Conservation (phyloP, 1,140 invertebrate species). For the Planococcus citri region DNA sequence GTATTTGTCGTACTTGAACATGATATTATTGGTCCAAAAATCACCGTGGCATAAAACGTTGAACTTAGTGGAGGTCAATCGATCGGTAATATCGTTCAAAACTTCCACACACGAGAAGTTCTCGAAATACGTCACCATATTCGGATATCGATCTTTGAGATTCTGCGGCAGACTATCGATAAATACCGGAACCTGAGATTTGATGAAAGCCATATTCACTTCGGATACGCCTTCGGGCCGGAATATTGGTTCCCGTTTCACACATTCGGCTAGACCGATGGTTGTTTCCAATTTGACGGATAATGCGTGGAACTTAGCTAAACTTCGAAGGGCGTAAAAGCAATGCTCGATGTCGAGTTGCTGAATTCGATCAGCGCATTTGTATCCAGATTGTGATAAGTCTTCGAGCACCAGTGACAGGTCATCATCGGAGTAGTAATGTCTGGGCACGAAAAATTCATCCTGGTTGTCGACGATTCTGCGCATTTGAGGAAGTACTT, state of each 20-base stretch:
- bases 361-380: neutral
- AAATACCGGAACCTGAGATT: too few species aligned
- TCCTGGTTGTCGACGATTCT: neutral
- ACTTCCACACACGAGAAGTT: too few species aligned
- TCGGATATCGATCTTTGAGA: too few species aligned
- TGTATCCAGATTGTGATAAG: neutral
- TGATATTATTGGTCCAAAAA: slow-evolving; percentile 63
- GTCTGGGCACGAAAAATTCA: neutral
- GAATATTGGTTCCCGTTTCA: too few species aligned
- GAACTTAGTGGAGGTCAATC: slow-evolving; percentile 28
- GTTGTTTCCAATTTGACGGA: neutral
- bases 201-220: too few species aligned
- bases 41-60: slow-evolving; percentile 59
- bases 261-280: neutral
- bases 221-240: too few species aligned
- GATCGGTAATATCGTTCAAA: too few species aligned
- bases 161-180: too few species aligned
- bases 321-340: neutral
- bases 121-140: neutral
- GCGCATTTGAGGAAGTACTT: neutral
- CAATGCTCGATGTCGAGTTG: neutral
- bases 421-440: neutral
- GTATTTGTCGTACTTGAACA: slow-evolving; percentile 44
- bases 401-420: neutral
- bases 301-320: neutral